Conservation (phyloP, 2,888 invertebrate genomes). For the Drosophila buzzatii region DNA sequence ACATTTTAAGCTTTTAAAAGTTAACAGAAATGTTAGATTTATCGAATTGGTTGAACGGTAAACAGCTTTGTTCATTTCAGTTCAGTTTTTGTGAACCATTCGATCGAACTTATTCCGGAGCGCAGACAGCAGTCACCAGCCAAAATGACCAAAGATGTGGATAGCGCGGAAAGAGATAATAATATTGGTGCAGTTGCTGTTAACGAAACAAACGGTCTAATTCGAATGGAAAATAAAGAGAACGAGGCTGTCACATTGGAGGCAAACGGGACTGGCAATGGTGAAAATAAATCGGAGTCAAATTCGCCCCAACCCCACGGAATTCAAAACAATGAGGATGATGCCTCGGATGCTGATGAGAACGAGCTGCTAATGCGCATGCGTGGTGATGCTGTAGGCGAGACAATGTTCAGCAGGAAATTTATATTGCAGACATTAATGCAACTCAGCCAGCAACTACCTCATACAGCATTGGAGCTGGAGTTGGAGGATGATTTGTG, state of each 20-base stretch:
- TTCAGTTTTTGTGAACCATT: constrained; percentile 12
- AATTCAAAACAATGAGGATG: constrained; percentile 52
- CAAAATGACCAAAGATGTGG: constrained; percentile 65
- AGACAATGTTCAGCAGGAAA: constrained; percentile 92
- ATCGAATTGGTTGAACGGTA: constrained; percentile 23
- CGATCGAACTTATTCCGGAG: constrained; percentile 31
- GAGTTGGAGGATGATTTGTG: constrained; percentile 91
- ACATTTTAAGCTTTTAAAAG: background rate
- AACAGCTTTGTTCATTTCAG: constrained; percentile 10
- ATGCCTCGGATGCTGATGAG: constrained; percentile 64
- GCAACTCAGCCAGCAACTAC: constrained; percentile 85
- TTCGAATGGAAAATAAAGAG: constrained; percentile 22
- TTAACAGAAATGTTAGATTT: constrained; percentile 4
- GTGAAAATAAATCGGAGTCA: constrained; percentile 36
- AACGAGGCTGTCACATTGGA: constrained; percentile 24
- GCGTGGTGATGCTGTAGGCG: constrained; percentile 92
- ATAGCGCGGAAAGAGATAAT: constrained; percentile 41
- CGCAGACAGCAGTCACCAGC: constrained; percentile 24
- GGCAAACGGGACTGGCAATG: constrained; percentile 35
- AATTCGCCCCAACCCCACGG: constrained; percentile 52
- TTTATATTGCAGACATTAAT: constrained; percentile 90
- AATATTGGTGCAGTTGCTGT: constrained; percentile 17
- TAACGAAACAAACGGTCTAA: constrained; percentile 31
- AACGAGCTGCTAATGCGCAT: constrained; percentile 83
- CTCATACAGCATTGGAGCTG: constrained; percentile 72